Evolutionary conservation across 2,797 vertebrate species (phyloP).

Genomic region (Spinus olivaceus): DNA sequence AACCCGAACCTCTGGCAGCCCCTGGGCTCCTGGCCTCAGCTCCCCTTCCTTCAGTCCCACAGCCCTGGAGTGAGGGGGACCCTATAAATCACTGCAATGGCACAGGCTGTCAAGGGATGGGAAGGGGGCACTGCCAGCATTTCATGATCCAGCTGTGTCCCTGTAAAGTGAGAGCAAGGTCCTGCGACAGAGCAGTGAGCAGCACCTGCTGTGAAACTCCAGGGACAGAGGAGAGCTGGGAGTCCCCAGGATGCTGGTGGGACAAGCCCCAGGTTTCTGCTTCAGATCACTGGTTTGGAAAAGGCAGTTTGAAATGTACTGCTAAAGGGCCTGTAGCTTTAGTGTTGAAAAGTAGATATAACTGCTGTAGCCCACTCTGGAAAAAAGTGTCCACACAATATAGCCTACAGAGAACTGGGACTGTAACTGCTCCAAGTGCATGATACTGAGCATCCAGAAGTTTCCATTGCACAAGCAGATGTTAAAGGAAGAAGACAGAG

Average conservation of each 20-base stretch:
- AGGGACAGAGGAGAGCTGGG: accelerated
- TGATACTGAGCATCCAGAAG: neutral
- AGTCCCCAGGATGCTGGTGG: neutral
- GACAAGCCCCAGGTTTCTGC: neutral
- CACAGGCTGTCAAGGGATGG: no score
- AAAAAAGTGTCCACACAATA: neutral
- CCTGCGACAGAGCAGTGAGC: neutral
- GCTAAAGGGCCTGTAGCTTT: neutral
- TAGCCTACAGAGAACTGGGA: neutral
- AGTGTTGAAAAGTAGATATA: neutral
- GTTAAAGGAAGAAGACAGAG: neutral
- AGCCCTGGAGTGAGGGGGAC: neutral
- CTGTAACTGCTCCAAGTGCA: neutral
- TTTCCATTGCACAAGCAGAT: neutral
- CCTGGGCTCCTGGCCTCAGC: neutral
- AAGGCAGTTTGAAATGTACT: neutral
- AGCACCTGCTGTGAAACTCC: neutral
- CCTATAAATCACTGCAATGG: neutral
- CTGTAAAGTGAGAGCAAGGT: neutral
- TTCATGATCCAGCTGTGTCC: neutral
- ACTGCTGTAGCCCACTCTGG: neutral
- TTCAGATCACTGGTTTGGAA: neutral
- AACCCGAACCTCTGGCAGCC: neutral
- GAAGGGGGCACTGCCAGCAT: neutral
- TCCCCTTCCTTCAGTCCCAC: neutral